Percentiles rank a stretch among this genome's conserved stretches.
Evolutionary conservation across 92 coral and sea anemone genomes (phyloP).

Genomic region (Pocillopora meandrina): DNA sequence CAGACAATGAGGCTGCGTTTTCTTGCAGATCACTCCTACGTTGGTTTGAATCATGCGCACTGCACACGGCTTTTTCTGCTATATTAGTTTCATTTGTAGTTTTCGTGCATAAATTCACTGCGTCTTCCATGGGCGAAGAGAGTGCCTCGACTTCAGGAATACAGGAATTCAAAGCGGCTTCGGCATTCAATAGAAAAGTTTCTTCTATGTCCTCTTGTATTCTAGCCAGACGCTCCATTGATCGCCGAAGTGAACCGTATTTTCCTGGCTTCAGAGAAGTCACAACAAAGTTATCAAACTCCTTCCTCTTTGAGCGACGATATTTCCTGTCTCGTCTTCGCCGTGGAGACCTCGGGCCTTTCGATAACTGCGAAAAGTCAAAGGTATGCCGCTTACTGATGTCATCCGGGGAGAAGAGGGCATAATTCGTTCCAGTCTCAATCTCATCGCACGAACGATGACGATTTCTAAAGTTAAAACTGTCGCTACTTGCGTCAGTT

Average conservation of each 20-base stretch:
- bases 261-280: constrained; percentile 80
- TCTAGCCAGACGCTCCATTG: constrained; percentile 80
- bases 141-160: constrained; percentile 25
- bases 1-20: neutral
- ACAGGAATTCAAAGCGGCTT: constrained; percentile 26
- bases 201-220: constrained; percentile 85
- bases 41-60: neutral
- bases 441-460: constrained; percentile 61
- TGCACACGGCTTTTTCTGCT: neutral
- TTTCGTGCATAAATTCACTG: neutral
- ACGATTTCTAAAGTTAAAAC: constrained; percentile 21
- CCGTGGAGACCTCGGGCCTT: constrained; percentile 45
- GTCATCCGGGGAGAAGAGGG: constrained; percentile 40
- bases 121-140: constrained; percentile 2
- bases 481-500: constrained; percentile 71
- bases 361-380: constrained; percentile 77
- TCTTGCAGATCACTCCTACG: neutral
- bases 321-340: constrained; percentile 46
- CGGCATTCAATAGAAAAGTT: constrained; percentile 40
- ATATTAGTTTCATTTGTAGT: neutral
- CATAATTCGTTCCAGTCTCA: constrained; percentile 39
- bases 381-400: constrained; percentile 73
- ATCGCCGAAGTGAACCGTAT: constrained; percentile 87
- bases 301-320: constrained; percentile 57
- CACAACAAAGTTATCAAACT: constrained; percentile 89